Base-by-base conservation (phyloP, 1,140 invertebrate genomes). In the Dendroctonus valens region DNA sequence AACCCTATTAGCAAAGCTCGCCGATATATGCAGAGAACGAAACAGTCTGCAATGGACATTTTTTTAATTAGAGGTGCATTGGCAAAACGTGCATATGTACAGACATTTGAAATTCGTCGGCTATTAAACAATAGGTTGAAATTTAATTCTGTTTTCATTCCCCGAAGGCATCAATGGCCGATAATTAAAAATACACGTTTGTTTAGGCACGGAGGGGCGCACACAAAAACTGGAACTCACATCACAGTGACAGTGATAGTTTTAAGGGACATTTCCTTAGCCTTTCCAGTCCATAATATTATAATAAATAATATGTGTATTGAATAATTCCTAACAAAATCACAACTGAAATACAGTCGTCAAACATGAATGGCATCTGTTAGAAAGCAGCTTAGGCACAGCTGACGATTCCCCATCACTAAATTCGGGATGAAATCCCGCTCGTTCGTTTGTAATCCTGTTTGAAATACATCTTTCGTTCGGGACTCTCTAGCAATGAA, bases 181-280 rank as follows among this genome's bases (percentile, higher is more conserved):
- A 73, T 74, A 71, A 74, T 74, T 73, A 74, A 74, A 74, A 74
- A 74, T 74, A 71, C 69, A 74, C 73, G 73, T 74, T 74, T 73
- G 71, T 74, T 74, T 71, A 73, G 73, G 68, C 71, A 71, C 67
- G 39, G 4, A 12, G 26, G 1, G 26, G 26, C 26, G 26, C 26
- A 26, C 26, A 26, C 26, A 3, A 26, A 26, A 26, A 26, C 26
- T 26, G 26, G 26, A 3, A 26, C 26, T 26, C 26, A 26, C 26
- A 26, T 26, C 26, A 26, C 26, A 26, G 26, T 26, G 26, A 26
- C 26, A 26, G 1, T 26, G 26, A 26, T 26, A 3, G 26, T 26
- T 26, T 26, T 1, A 26, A 26, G 26, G 1, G 26, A 26, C 26
- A 26, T 26, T 26, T 26, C 26, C 26, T 26, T 26, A 26, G 1